Base-by-base conservation (phyloP, 2,888 invertebrate species). In the Ferdinandea cuprea region DNA sequence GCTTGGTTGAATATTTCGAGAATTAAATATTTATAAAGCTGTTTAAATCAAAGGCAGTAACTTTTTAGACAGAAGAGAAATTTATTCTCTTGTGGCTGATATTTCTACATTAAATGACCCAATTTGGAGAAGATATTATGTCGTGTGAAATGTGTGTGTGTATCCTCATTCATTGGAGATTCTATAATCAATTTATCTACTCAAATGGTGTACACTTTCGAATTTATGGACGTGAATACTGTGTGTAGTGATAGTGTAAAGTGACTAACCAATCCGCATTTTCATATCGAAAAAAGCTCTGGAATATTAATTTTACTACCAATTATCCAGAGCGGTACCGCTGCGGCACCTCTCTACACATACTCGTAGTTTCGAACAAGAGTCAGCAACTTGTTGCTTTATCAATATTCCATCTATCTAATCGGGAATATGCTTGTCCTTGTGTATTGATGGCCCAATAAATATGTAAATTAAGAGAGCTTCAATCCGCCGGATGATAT, bases 371-470 rank as follows among this genome's bases (percentile, higher is more conserved):
- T 30, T 4, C 37, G 6, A 42, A 46, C 40, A 63, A 42, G 40
- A 72, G n/a, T 15, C 32, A 61, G 3, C 54, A 73, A 80, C 80
- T 80, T 80, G 80, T 80, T 80, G 80, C 74, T 69, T n/a, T 48
- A 37, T 30, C 42, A 65, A 56, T 69, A 68, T 69, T 21, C 42
- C 50, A 32, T 46, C 42, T 56, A 32, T 46, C 37, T 13, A 30
- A n/a, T 8, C 35, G 46, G 11, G 17, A 50, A 44, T 50, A 40
- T 56, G 40, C 48, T n/a, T n/a, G 48, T 11, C 17, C 3, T 3
- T 25, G 19, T 44, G 44, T 37, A 69, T 74, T 50, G 58, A 46
- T 69, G 50, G 4, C 30, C 32, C 9, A 48, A 63, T 69, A 69
- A 69, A 74, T 58, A 80, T 80, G 74, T 50, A 69, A 80, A 80